Conservation (phyloP, 92 coral and sea anemone genomes). For the Palythoa grandiflora region DNA sequence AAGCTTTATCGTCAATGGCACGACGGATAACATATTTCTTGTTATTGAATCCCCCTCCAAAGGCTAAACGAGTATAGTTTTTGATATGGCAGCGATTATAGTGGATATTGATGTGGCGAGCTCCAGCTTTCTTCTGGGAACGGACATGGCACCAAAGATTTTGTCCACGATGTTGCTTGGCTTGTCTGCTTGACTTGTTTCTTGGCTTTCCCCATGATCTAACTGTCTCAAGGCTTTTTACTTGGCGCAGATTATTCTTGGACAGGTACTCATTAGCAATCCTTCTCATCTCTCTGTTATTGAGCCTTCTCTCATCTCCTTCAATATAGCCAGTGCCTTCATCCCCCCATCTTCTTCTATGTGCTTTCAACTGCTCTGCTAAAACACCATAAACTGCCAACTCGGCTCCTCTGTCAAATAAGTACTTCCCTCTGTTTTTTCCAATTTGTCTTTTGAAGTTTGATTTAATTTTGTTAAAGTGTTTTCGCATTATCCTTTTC, state of each 20-base stretch:
- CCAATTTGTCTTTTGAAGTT: conserved; percentile 20
- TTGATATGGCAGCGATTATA: conserved; percentile 58
- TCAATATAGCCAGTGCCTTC: conserved; percentile 65
- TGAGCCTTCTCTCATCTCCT: conserved; percentile 2
- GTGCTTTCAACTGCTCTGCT: conserved; percentile 49
- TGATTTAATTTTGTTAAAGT: not conserved
- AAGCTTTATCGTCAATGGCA: conserved; percentile 52
- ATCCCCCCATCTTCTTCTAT: conserved; percentile 59
- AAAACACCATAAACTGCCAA: conserved; percentile 37
- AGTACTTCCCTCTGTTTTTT: conserved; percentile 25
- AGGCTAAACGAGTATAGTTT: conserved; percentile 62
- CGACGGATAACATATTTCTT: conserved; percentile 25
- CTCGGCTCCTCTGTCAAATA: conserved; percentile 57
- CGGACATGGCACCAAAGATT: conserved; percentile 47
- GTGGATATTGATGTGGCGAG: conserved; percentile 51
- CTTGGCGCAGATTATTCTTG: conserved; percentile 3
- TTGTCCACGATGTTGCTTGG: conserved; percentile 53
- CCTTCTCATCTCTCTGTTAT: conserved; percentile 46
- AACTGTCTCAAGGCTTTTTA: conserved; percentile 51
- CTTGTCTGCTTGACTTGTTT: conserved; percentile 52
- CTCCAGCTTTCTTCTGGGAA: conserved; percentile 36
- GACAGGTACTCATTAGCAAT: conserved; percentile 57
- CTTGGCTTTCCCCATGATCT: conserved; percentile 56
- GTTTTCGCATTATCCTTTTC: not conserved
- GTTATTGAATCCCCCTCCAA: conserved; percentile 9